phyloP scores from a whole-genome alignment of 2,888 invertebrate species.

The Megastigmus dorsalis region DNA sequence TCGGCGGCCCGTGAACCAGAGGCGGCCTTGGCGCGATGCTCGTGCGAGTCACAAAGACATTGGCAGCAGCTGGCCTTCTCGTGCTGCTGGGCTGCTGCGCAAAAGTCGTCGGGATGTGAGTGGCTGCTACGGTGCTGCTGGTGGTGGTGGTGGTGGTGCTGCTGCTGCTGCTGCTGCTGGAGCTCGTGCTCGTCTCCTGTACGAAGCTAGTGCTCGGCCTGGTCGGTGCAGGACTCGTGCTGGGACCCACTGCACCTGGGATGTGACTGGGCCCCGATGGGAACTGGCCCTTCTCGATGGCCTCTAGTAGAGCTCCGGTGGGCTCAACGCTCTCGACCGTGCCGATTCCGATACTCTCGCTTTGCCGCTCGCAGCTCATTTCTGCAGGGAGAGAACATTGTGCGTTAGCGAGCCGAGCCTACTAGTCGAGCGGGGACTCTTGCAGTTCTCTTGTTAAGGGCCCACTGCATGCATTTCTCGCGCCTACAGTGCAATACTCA shows the following conservation, averaged over 20 bases:
- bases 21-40: slow-evolving; percentile 62
- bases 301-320: slow-evolving; percentile 68
- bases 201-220: slow-evolving; percentile 63
- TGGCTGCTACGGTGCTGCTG: slow-evolving; percentile 60
- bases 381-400: too few relatives aligned
- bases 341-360: slow-evolving; percentile 76
- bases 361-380: slow-evolving; percentile 71
- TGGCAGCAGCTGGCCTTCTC: slow-evolving; percentile 67
- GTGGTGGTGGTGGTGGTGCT: slow-evolving; percentile 54
- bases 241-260: slow-evolving; percentile 15
- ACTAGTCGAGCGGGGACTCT: too few relatives aligned
- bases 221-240: slow-evolving; percentile 52
- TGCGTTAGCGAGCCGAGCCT: too few relatives aligned
- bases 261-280: slow-evolving; percentile 49
- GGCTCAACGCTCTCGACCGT: slow-evolving; percentile 77
- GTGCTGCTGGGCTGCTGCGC: slow-evolving; percentile 55
- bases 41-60: slow-evolving; percentile 69
- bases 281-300: slow-evolving; percentile 70
- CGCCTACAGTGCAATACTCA: slow-evolving; percentile 57
- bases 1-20: slow-evolving; percentile 68
- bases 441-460: too few relatives aligned
- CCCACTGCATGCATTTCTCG: not conserved
- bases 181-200: slow-evolving; percentile 44
- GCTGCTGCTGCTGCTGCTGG: slow-evolving; percentile 43
- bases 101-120: slow-evolving; percentile 68